Evolutionary conservation across 1,140 invertebrate species (phyloP).

Genomic region (Lerema accius): DNA sequence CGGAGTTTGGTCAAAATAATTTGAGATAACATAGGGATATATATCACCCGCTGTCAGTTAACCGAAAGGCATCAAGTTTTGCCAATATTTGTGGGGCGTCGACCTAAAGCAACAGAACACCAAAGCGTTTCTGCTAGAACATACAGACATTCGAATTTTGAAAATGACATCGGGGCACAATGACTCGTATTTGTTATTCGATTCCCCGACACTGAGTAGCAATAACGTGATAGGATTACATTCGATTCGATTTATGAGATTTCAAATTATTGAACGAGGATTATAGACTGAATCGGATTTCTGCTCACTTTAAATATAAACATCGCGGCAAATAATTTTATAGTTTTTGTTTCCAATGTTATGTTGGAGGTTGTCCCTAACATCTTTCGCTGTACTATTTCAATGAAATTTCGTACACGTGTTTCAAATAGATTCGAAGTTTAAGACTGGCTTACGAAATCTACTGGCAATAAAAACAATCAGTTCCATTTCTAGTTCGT

Average conservation of each 20-base stretch:
- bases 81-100: conserved; percentile 61
- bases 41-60: conserved; percentile 62
- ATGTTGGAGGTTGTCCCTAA: conserved; percentile 9
- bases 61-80: conserved; percentile 64
- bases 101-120: conserved; percentile 21
- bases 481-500: conserved; percentile 53
- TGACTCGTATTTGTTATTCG: conserved; percentile 17
- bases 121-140: neutral
- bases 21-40: conserved; percentile 66
- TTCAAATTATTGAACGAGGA: conserved; percentile 41
- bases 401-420: conserved; percentile 51
- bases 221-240: conserved; percentile 34
- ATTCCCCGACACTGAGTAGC: conserved; percentile 20
- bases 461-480: conserved; percentile 71
- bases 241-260: conserved; percentile 38
- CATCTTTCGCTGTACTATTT: conserved; percentile 12
- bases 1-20: conserved; percentile 77
- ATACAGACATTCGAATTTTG: conserved; percentile 8
- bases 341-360: neutral
- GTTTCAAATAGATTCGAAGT: conserved; percentile 64
- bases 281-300: conserved; percentile 24
- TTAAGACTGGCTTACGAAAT: conserved; percentile 46
- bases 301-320: conserved; percentile 23
- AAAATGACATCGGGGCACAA: conserved; percentile 12
- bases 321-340: conserved; percentile 15